Conservation (phyloP, 2,113 vertebrate species). For the Athene noctua region DNA sequence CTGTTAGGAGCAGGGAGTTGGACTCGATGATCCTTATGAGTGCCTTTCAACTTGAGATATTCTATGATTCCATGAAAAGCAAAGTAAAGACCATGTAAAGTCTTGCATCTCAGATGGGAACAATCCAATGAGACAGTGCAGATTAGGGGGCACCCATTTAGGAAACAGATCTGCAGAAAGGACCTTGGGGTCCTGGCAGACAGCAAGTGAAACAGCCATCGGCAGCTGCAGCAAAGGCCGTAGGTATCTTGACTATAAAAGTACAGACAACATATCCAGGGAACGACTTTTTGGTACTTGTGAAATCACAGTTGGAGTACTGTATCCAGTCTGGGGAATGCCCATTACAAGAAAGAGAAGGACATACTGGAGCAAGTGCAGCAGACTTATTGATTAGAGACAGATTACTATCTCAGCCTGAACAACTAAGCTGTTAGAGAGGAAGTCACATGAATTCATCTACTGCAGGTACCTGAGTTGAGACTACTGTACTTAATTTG, state of each 20-base stretch:
- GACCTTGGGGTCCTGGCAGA: neutral
- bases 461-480: neutral
- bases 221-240: neutral
- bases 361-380: neutral
- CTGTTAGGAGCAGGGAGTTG: neutral
- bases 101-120: neutral
- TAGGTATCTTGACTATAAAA: neutral
- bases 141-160: neutral
- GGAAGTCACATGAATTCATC: neutral
- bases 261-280: neutral
- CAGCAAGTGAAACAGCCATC: neutral
- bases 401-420: neutral
- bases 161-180: neutral
- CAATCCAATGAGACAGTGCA: neutral
- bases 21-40: accelerated
- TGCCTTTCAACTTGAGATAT: neutral
- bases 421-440: neutral
- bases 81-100: neutral
- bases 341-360: neutral
- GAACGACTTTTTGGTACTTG: neutral
- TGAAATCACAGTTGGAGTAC: neutral
- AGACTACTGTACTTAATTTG: neutral
- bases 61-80: neutral
- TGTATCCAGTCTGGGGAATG: neutral
- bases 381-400: neutral